Conservation (phyloP, 2,797 vertebrate species). For the Brachymystax lenok region DNA sequence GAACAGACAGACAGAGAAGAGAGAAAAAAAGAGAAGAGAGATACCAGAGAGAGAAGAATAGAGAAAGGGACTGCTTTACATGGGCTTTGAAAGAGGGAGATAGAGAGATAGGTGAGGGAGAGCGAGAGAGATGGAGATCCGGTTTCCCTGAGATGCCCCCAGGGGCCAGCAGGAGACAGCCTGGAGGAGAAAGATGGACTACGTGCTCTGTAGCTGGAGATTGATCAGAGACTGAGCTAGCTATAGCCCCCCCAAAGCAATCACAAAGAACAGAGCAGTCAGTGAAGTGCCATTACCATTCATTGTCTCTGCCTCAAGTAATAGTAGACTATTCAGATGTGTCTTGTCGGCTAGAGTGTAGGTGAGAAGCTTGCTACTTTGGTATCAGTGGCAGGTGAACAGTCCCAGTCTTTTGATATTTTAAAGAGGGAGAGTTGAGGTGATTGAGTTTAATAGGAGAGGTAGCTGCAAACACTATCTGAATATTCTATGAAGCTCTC, state of each 20-base stretch:
- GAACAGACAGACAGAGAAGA: slow-evolving; percentile 16
- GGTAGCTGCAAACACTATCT: neutral
- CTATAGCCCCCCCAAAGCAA: neutral
- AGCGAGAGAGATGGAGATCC: slow-evolving; percentile 6
- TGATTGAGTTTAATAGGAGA: neutral
- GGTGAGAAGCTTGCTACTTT: neutral
- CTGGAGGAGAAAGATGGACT: neutral
- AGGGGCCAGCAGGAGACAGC: no score
- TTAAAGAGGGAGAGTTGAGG: neutral
- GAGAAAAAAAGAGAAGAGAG: slow-evolving; percentile 25
- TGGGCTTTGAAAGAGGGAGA: no score
- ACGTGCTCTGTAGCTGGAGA: neutral
- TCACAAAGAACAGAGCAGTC: neutral
- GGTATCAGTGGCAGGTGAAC: neutral
- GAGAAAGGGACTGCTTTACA: no score
- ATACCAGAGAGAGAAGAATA: neutral
- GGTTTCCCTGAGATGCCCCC: neutral
- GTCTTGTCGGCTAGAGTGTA: neutral
- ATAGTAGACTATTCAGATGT: neutral
- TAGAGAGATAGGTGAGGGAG: neutral
- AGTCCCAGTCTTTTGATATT: neutral
- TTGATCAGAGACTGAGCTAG: neutral
- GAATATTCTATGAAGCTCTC: neutral
- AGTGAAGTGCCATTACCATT: neutral
- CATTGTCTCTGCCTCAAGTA: neutral